phyloP scores from a whole-genome alignment of 1,140 invertebrate species.

The Trachymyrmex cornetzi region DNA sequence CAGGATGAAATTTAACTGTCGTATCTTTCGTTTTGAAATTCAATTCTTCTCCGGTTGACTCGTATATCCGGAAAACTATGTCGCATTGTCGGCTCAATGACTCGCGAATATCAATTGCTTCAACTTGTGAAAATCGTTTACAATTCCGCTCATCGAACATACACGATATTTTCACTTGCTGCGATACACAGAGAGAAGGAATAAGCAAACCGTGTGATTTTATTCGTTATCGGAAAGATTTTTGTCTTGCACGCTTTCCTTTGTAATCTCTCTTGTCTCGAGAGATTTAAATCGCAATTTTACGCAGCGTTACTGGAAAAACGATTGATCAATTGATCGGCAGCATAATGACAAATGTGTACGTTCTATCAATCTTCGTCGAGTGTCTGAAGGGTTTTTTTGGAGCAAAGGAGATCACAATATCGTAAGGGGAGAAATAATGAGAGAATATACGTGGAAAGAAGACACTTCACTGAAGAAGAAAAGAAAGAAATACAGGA shows the following conservation, averaged over 20 bases:
- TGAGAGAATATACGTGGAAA: not conserved
- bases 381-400: constrained; percentile 40
- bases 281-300: not conserved
- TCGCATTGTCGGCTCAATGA: constrained; percentile 16
- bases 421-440: not conserved
- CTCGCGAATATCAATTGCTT: constrained; percentile 24
- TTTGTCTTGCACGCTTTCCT: not conserved
- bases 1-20: not conserved
- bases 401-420: not conserved
- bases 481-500: constrained; percentile 24
- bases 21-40: not conserved
- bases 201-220: not conserved
- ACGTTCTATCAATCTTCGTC: constrained; percentile 53
- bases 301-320: constrained; percentile 23
- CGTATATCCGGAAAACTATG: constrained; percentile 2
- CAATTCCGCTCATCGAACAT: constrained; percentile 12
- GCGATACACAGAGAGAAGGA: not conserved
- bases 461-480: not conserved
- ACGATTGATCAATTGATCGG: constrained; percentile 32
- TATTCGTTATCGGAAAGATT: constrained; percentile 1
- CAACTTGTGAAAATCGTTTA: not conserved
- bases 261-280: not conserved
- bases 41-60: constrained; percentile 13
- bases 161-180: constrained; percentile 6
- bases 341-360: constrained; percentile 38